Percentiles rank a stretch among this genome's conserved stretches.
These are phyloP conservation scores for Rutpela maculata DNA, from an alignment of 2,888 invertebrate species.

Conservation along the genomic window DNA sequence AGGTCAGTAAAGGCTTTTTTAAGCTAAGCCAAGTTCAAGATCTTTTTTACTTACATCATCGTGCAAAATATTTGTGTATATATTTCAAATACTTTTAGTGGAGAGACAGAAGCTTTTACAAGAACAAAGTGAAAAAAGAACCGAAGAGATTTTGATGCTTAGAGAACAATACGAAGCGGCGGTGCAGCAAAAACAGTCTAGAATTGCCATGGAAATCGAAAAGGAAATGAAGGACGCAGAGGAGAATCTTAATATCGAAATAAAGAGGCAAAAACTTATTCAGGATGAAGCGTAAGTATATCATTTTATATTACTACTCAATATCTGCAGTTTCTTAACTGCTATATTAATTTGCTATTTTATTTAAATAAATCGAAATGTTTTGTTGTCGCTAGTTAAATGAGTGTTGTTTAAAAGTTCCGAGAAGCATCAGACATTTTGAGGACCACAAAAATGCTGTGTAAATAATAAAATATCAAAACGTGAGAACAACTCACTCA, in stretches of 20 bases:
- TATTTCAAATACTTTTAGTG: constrained; percentile 67
- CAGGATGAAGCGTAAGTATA: constrained; percentile 70
- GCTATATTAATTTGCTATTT: no score
- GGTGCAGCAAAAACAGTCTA: constrained; percentile 64
- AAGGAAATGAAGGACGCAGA: constrained; percentile 65
- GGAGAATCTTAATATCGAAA: constrained; percentile 64
- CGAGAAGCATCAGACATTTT: no score
- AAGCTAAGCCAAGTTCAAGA: no score
- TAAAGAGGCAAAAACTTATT: constrained; percentile 67
- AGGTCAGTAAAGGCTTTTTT: no score
- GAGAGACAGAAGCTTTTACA: constrained; percentile 65
- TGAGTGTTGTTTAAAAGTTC: no score
- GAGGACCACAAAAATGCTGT: no score
- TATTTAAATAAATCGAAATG: no score
- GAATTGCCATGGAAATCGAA: constrained; percentile 65
- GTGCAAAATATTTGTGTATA: no score
- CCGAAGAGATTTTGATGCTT: constrained; percentile 63
- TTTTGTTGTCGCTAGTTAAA: no score
- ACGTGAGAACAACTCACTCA: no score
- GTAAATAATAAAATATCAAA: no score
- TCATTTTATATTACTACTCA: not conserved
- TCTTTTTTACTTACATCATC: no score
- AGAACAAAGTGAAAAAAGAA: constrained; percentile 65
- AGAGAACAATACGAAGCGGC: constrained; percentile 69
- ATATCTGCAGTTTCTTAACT: constrained; percentile 17